Base-by-base conservation (phyloP, 2,113 vertebrate genomes). In the Ornithorhynchus anatinus region DNA sequence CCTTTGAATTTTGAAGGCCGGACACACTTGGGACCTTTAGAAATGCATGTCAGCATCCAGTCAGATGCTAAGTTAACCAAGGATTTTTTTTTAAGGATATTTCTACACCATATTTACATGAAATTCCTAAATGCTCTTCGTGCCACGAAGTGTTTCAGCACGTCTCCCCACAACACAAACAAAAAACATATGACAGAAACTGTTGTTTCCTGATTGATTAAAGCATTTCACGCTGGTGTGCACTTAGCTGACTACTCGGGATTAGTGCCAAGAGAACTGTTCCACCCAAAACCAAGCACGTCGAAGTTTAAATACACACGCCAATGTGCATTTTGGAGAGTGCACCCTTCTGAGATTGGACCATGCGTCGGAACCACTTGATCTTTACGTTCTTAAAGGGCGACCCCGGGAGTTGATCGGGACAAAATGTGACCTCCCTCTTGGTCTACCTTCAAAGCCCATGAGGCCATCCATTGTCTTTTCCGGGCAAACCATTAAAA, bases 161-260 rank as follows among this genome's bases (percentile, higher is more conserved):
- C 69, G 71, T 58, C 84, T 68, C 70, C 86, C 48, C 44, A 82
- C 77, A 62, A 76, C 54, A 82, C 47, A 74, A 83, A 89, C 81
- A 92, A 80, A 89, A 75, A 89, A 85, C 86, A 79, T 78, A 85
- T 39, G 82, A 88, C 66, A 89, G 71, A 87, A 87, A 84, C 68
- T 79, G 77, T 69, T 77, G 60, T 85, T 75, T 87, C 76, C 58
- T 64, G 79, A 81, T 38, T 84, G 77, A 89, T 82, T 87, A 82
- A 90, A 89, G 61, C 77, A 85, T 82, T 85, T 89, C 71, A 79
- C 79, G 57, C 27, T 2, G 68, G 75, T 89, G 86, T 87, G 67
- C 69, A 75, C 38, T 88, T 83, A 71, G 77, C 80, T 86, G 86
- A 84, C 57, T 75, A 44, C 60, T 75, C 29, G 52, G 61, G 75